Evolutionary conservation across 2,797 vertebrate species (phyloP).

Genomic region (Gorsachius magnificus): DNA sequence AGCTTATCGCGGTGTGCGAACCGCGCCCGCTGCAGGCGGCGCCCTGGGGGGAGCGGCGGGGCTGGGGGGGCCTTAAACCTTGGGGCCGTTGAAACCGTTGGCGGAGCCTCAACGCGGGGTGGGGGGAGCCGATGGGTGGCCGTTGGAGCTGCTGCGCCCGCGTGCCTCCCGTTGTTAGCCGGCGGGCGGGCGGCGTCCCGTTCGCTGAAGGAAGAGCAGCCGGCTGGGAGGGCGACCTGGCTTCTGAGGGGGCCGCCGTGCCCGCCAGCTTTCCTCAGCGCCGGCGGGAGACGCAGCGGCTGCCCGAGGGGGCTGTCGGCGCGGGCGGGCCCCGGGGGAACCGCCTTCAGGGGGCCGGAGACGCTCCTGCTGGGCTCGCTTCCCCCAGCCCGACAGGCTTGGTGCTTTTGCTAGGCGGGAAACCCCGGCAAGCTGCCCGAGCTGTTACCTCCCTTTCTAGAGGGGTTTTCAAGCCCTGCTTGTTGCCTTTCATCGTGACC

Average conservation of each 20-base stretch:
- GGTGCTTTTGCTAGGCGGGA: background rate
- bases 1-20: fast-evolving
- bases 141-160: background rate
- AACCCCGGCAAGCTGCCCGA: too few species aligned
- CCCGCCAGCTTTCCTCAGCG: background rate
- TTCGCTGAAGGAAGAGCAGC: background rate
- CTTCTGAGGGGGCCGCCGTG: background rate
- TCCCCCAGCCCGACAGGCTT: fast-evolving
- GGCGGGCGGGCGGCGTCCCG: background rate
- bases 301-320: background rate
- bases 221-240: fast-evolving
- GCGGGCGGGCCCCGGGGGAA: too few species aligned
- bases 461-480: fast-evolving
- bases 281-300: background rate
- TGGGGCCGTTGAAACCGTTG: too few species aligned
- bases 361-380: too few species aligned
- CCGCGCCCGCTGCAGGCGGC: fast-evolving
- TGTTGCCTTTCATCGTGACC: fast-evolving
- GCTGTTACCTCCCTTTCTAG: fast-evolving
- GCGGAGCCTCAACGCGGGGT: too few species aligned
- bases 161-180: too few species aligned
- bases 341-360: too few species aligned
- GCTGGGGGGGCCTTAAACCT: too few species aligned
- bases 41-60: too few species aligned
- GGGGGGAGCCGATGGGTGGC: too few species aligned